Evolutionary conservation across 2,888 invertebrate genomes (phyloP).

Genomic region (Scaptomyza caliginosa): DNA sequence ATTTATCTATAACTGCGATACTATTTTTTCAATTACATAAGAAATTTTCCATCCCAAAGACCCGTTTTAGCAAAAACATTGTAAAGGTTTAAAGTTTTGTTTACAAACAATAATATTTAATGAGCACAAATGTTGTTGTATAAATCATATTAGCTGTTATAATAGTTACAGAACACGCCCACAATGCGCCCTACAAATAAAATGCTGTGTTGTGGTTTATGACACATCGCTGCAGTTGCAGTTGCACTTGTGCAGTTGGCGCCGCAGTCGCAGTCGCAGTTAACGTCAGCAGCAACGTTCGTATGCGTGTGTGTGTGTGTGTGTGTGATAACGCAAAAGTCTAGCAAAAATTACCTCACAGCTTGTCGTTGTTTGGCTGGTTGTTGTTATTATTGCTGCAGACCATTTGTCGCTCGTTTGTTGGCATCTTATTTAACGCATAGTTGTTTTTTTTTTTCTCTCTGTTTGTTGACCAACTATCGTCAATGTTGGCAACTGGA

Average conservation of each 20-base stretch:
- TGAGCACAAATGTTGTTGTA: not conserved
- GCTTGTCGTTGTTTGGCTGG: slow-evolving; percentile 3
- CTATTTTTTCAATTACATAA: not conserved
- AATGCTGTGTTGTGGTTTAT: slow-evolving; percentile 27
- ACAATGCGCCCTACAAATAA: not conserved
- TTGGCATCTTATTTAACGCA: slow-evolving; percentile 63
- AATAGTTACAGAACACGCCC: slow-evolving; percentile 1
- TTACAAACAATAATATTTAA: not conserved
- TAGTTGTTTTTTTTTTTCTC: slow-evolving; percentile 48
- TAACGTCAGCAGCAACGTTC: slow-evolving; percentile 2
- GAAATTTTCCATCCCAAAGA: not conserved
- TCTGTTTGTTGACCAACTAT: slow-evolving; percentile 39
- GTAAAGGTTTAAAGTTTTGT: not conserved
- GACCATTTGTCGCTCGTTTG: slow-evolving; percentile 60
- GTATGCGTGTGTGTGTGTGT: not conserved
- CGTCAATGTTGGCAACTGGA: slow-evolving; percentile 35
- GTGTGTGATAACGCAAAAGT: slow-evolving; percentile 37
- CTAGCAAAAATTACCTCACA: slow-evolving; percentile 45
- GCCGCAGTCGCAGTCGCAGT: slow-evolving; percentile 11
- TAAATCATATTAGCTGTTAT: not conserved
- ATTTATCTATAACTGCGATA: not conserved
- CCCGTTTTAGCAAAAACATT: not conserved
- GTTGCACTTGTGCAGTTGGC: slow-evolving; percentile 4
- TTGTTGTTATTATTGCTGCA: slow-evolving; percentile 33
- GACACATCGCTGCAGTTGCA: slow-evolving; percentile 20